Evolutionary conservation across 2,113 vertebrate genomes (phyloP), one percentile per base, ranked within the genome.

Genomic region (Sinocyclocheilus anshuiensis): DNA sequence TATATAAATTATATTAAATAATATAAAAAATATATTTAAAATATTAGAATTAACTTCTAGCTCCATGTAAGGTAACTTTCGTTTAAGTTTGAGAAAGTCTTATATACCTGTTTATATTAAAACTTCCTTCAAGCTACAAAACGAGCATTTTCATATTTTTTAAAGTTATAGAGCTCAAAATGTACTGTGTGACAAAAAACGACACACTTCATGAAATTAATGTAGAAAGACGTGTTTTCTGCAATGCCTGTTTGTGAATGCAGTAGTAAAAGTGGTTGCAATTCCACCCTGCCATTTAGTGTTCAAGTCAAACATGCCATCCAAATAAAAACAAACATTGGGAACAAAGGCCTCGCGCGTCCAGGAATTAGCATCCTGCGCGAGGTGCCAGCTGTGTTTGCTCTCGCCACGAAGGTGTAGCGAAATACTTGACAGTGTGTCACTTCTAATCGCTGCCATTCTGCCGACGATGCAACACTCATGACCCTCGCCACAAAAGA

Each of bases 371-470:
- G 90, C 91, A 93, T 63, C 91, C 88, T 84, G 84, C 72, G 87
- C 89, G 88, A 93, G 80, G 83, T 87, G 90, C 89, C 92, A 1
- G 76, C 91, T 90, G 92, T 86, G 88, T 87, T 87, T 93, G 90
- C 91, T 92, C 69, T 84, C 77, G 86, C 86, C 89, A 90, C 89
- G 89, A 89, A 88, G 84, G 85, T 72, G 89, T 88, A 88, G 90
- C 86, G 89, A 90, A 93, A 89, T 77, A 42, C 87, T 91, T 92
- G 93, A 93, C 93, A 91, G 90, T 86, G 89, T 88, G 91, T 92
- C 92, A 90, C 86, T 78, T 39, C 79, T 86, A 85, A 72, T 75
- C 36, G 55, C 81, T 9, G 63, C 83, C 76, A 50, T 88, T 71
- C 72, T 2, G 33, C 87, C 76, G 53, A 53, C 87, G 89, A 90